Evolutionary conservation across 2,113 vertebrate genomes (phyloP), one percentile per base, ranked within the genome.

Genomic region (Willisornis vidua): DNA sequence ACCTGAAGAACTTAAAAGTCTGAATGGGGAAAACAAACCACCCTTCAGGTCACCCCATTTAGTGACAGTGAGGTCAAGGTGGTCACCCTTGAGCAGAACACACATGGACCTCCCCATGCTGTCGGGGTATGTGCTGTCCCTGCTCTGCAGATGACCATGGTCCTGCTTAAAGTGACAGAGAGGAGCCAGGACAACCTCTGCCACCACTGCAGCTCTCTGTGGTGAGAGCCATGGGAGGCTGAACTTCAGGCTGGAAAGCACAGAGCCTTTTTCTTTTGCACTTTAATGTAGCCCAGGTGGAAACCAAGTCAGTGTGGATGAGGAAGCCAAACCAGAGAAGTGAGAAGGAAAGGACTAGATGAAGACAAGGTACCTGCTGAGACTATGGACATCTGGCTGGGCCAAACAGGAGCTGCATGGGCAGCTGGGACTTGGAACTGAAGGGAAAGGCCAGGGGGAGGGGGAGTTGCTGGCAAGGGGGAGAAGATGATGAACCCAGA

Each of bases 41-140:
- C 12, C 3, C 4, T 41, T 68, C 6, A 12, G 33, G 41, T 55
- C 22, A 0, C 18, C 14, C 37, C 22, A 12, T 51, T 67, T 46
- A 41, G 43, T 28, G 37, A 17, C 3, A 10, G 13, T 51, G 43
- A 66, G 63, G n/a, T 20, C 1, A 1, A 45, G 35, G 48, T 22
- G 59, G 12, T 43, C 22, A 26, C 19, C 66, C 25, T 24, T 6
- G 23, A 43, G 70, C 66, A 58, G 51, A 74, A 41, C 17, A 2
- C 3, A 0, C 26, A 0, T 0, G 19, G 23, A 33, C 2, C 14
- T 48, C 41, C 7, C 12, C 11, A 3, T 2, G 4, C 19, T 5
- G 1, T 3, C 4, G 25, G 28, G 29, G 37, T 41, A 26, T 0
- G 0, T 22, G 59, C 1, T 65, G 35, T 20, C 48, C 51, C 48